Evolutionary conservation across 2,797 vertebrate genomes (phyloP).

Genomic region (Rhinophrynus dorsalis): DNA sequence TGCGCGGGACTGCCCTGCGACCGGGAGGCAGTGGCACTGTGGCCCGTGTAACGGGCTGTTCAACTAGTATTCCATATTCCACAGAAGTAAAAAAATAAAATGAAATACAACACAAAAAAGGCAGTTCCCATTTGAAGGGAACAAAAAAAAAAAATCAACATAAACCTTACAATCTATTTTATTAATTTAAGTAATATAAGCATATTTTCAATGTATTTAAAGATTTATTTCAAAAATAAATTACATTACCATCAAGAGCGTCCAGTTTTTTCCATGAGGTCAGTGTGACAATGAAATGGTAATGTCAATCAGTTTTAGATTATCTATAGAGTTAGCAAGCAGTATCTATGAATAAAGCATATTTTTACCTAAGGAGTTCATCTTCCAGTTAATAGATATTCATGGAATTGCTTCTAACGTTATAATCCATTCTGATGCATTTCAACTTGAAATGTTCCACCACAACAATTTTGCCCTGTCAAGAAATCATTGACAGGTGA

Average conservation of each 20-base stretch:
- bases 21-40: no score
- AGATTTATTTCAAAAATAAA: conserved; percentile 25
- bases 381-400: conserved; percentile 26
- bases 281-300: conserved; percentile 29
- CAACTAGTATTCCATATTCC: no score
- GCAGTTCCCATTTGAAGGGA: background rate
- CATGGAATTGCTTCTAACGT: conserved; percentile 7
- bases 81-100: no score
- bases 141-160: background rate
- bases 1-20: no score
- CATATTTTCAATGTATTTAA: conserved; percentile 15
- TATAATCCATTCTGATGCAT: conserved; percentile 24
- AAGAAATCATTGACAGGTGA: conserved; percentile 37
- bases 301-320: conserved; percentile 20
- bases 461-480: conserved; percentile 31
- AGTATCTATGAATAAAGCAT: conserved; percentile 35
- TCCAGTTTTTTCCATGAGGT: conserved; percentile 17
- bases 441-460: conserved; percentile 22
- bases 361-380: background rate
- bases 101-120: no score
- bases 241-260: conserved; percentile 7
- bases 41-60: no score
- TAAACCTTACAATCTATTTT: background rate
- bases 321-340: conserved; percentile 1
- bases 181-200: conserved; percentile 11